phyloP scores from a whole-genome alignment of 1,140 invertebrate species.

The Oreohelix idahoensis region DNA sequence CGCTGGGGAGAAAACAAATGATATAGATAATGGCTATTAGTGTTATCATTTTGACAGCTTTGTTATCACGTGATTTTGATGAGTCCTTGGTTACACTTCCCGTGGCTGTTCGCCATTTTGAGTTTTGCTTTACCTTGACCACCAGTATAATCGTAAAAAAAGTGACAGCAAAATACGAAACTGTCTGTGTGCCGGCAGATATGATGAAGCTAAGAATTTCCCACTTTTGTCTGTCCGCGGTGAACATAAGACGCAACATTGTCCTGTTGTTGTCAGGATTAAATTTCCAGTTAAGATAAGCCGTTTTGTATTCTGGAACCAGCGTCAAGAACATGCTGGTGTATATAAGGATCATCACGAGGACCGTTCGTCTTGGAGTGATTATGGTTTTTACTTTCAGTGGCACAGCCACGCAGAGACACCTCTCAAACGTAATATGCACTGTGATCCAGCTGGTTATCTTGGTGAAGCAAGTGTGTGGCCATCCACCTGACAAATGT shows the following conservation, averaged over 20 bases:
- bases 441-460: conserved; percentile 3
- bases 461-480: neutral
- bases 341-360: neutral
- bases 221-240: neutral
- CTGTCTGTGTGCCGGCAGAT: neutral
- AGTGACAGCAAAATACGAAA: neutral
- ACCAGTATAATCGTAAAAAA: neutral
- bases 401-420: neutral
- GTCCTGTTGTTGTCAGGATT: neutral
- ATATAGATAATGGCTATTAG: conserved; percentile 5
- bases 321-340: neutral
- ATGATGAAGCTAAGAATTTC: neutral
- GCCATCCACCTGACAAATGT: neutral
- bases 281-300: neutral
- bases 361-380: neutral
- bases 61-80: neutral
- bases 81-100: neutral
- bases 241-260: neutral
- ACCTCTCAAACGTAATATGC: conserved; percentile 4
- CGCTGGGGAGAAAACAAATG: conserved; percentile 3
- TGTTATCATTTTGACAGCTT: conserved; percentile 20
- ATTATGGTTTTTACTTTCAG: conserved; percentile 12
- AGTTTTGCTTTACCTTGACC: neutral
- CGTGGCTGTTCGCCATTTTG: neutral
- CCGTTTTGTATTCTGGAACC: neutral